Evolutionary conservation across 2,888 invertebrate species (phyloP).

Genomic region (Hymenopus coronatus): DNA sequence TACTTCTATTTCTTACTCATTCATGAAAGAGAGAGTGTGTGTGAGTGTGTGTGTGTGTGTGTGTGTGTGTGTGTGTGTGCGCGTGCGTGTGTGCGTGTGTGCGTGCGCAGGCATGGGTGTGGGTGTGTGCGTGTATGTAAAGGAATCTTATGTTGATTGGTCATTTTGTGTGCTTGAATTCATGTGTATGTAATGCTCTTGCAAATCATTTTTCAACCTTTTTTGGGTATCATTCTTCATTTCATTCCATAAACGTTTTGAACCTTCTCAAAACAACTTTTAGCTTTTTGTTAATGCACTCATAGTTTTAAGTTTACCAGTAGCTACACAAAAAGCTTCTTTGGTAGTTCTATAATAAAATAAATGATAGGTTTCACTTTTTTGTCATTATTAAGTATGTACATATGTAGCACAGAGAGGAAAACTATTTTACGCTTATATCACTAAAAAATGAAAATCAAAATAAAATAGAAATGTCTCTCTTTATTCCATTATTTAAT

Average conservation of each 20-base stretch:
- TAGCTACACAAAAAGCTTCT: not conserved
- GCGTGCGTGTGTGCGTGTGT: too few relatives aligned
- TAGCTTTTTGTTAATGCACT: not conserved
- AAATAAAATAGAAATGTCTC: not conserved
- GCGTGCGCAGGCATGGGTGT: too few relatives aligned
- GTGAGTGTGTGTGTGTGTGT: not conserved
- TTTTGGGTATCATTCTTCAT: not conserved
- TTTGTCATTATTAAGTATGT: not conserved
- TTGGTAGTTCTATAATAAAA: not conserved
- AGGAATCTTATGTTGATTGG: too few relatives aligned
- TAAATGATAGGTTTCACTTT: not conserved
- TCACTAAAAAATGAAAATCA: not conserved
- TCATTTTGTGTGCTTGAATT: too few relatives aligned
- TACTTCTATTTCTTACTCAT: not conserved
- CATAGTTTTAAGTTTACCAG: not conserved
- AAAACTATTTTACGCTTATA: not conserved
- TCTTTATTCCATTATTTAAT: too few relatives aligned
- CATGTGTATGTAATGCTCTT: not conserved
- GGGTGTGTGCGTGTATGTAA: too few relatives aligned
- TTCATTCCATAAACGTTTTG: not conserved
- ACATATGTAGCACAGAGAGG: not conserved
- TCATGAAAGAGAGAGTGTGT: not conserved
- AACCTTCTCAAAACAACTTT: not conserved
- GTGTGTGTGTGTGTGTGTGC: too few relatives aligned
- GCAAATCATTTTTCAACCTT: not conserved